Evolutionary conservation across 2,113 vertebrate genomes (phyloP), one percentile per base, ranked within the genome.

Genomic region (Platycercus adscitus): DNA sequence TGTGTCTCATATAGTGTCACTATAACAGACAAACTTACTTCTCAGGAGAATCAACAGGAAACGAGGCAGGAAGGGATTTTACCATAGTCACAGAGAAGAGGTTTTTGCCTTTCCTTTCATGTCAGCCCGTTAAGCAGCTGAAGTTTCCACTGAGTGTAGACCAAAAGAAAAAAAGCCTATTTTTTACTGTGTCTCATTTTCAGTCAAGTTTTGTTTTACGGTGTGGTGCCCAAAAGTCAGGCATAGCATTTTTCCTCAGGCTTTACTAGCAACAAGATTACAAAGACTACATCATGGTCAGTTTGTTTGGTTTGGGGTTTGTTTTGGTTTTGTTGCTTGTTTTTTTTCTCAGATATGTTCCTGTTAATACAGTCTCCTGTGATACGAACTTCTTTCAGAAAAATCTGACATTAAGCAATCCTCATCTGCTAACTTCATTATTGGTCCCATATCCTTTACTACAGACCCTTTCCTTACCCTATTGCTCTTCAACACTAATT

Each of bases 131-230:
- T 39, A 35, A 13, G 53, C 20, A 63, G 7, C 61, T 61, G 35
- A 73, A 68, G 46, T 33, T 28, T 68, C 17, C 26, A 28, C 24
- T 44, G 18, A 43, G 14, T 4, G 10, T 13, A 68, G 8, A 55
- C 10, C 19, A 86, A 60, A 71, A 46, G 4, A 9, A 16, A 35
- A 50, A 33, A 63, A 33, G 1, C 3, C 8, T 2, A 8, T 0
- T 26, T 43, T 43, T 52, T 66, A 24, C 29, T 24, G 39, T 31
- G 29, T 55, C 60, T 68, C 25, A 68, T 46, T 87, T 73, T 68
- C 41, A 44, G 47, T 39, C 14, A 76, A 17, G 13, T 35, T 79
- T 73, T 49, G 7, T 55, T 81, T n/a, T 49, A 77, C n/a, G 19
- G 44, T 8, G 6, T 17, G 25, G 16, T 46, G 16, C 33, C 39